Evolutionary conservation across 92 coral and sea anemone genomes (phyloP), one percentile per base, ranked within the genome.

Genomic region (Chrysogorgia sp.): DNA sequence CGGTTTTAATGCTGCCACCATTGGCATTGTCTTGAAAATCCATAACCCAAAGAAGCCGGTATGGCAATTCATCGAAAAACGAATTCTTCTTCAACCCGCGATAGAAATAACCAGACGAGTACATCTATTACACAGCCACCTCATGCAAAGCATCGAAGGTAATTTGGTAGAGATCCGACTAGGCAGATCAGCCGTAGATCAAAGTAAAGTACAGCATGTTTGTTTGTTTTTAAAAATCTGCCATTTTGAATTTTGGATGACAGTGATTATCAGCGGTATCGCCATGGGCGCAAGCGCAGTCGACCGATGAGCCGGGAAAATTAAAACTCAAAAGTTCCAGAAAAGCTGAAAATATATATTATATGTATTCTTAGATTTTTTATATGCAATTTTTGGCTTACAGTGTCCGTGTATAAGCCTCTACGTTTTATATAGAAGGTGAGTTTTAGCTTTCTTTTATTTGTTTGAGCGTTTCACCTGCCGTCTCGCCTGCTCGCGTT

Each of bases 51-150:
- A 71, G 78, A 23, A 71, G 58, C 14, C 78, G 50, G 49, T 49
- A 71, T 5, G 78, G 78, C 57, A 71, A 30, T 30, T 71, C 78
- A 71, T 71, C 78, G 49, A 52, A 71, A 71, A 32, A 71, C 37
- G 31, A 26, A 34, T 53, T 55, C 40, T 71, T 71, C 78, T 34
- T 71, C 30, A 71, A 31, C 60, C 78, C 63, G 23, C 78, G 78
- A 52, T 71, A 71, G 26, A 71, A 71, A 53, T 49, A 71, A 1
- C 78, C 57, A 10, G 78, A 53, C 19, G 78, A 43, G 78, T 52
- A 71, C 78, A 71, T 71, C 50, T 8, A 34, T 9, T 33, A 30
- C 22, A 45, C 37, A 53, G 21, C 63, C 78, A 34, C 25, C 45
- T 71, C 23, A 25, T 63, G 56, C 19, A 29, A 49, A 50, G 37